Percentiles rank a stretch among this genome's conserved stretches.
Evolutionary conservation across 2,888 invertebrate genomes (phyloP).

Genomic region (Minunthozetes semirufus): DNA sequence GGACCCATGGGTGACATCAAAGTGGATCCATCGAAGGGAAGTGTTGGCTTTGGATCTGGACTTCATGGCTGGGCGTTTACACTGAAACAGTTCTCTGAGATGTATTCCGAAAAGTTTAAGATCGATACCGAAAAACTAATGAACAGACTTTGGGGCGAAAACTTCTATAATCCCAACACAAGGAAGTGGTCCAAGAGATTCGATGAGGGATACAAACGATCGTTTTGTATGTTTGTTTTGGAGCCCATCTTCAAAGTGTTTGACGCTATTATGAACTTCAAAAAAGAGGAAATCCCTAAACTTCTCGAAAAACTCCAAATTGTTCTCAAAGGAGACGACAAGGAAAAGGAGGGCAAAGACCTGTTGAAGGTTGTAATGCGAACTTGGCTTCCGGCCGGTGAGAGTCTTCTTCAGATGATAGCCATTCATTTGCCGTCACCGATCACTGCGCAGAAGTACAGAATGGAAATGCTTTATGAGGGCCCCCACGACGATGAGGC

Average conservation of each 20-base stretch:
- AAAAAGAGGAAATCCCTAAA: conserved; percentile 83
- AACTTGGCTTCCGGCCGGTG: conserved; percentile 98
- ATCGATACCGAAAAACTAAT: conserved; percentile 94
- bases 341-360: conserved; percentile 91
- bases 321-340: conserved; percentile 84
- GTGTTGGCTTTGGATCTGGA: conserved; percentile 98
- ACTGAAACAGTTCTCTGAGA: conserved; percentile 97
- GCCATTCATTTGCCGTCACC: conserved; percentile 99
- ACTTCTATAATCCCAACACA: conserved; percentile 92
- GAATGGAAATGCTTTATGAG: conserved; percentile 99
- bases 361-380: conserved; percentile 97
- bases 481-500: conserved; percentile 95
- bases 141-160: conserved; percentile 93
- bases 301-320: conserved; percentile 86
- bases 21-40: conserved; percentile 93
- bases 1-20: conserved; percentile 99
- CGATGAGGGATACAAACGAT: conserved; percentile 85
- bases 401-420: conserved; percentile 99
- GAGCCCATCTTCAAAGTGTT: conserved; percentile 97
- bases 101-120: conserved; percentile 99
- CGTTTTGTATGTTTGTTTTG: conserved; percentile 97
- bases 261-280: conserved; percentile 81
- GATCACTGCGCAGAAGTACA: conserved; percentile 96
- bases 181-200: conserved; percentile 97
- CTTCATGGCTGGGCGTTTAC: conserved; percentile 99